Evolutionary conservation across 2,888 invertebrate species (phyloP), one percentile per base, ranked within the genome.

Genomic region (Drosophila monieri): DNA sequence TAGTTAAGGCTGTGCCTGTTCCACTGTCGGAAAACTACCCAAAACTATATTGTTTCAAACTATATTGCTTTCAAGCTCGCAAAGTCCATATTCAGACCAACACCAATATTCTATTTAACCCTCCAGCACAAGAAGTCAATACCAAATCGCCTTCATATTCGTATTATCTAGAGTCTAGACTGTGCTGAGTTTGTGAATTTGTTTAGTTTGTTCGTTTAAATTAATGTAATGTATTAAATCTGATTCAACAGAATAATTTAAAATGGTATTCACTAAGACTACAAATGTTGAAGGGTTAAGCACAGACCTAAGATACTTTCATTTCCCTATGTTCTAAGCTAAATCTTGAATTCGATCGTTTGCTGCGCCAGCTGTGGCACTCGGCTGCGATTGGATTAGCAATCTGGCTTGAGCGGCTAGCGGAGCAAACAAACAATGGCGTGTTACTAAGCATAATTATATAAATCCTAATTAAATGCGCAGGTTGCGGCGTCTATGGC

Each of bases 401-500:
- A n/a, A 41, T 23, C 27, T 27, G 12, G 6, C 37, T 14, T 4
- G n/a, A 52, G 59, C 59, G 66, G 73, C 79, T 61, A 75, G 89
- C 87, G 77, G 67, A 79, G 75, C 80, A 90, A 90, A 84, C 78
- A 89, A 61, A 61, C 60, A 88, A 57, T 68, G 48, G 55, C 41
- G 47, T 14, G 61, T 61, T 55, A 52, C 48, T 70, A 67, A 65
- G 49, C 56, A 56, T 72, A 62, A 58, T 59, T 77, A 66, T 54
- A 64, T 48, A 88, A 77, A 73, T 58, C 14, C 62, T 73, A 76
- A 49, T 80, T 85, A 90, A 67, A 89, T 73, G 52, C 74, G 83
- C 65, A 90, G 77, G 81, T 66, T 91, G 73, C 91, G 89, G 61
- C 90, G 87, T 68, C 89, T 88, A 53, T 86, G 83, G 59, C 91